Conservation (phyloP, 2,113 vertebrate species). For the Psophia crepitans region DNA sequence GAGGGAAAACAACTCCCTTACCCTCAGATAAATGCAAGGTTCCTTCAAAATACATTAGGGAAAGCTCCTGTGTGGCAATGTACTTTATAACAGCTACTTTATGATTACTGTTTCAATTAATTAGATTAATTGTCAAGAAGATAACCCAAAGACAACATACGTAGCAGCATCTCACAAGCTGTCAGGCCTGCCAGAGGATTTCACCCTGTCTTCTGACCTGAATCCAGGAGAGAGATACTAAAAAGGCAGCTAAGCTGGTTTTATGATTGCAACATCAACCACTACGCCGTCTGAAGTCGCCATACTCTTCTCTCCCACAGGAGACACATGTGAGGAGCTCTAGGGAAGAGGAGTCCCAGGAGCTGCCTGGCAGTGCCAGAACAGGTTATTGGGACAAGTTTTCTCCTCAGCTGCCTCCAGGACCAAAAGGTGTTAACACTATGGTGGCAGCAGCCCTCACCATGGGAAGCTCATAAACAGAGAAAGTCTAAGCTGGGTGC, state of each 20-base stretch:
- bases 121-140: not conserved
- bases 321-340: fast-evolving
- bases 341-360: not conserved
- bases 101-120: not conserved
- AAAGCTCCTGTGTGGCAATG: not conserved
- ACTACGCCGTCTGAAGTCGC: not conserved
- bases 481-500: not conserved
- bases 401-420: not conserved
- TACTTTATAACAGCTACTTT: not conserved
- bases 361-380: not conserved
- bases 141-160: not conserved
- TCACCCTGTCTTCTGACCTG: not conserved
- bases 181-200: not conserved
- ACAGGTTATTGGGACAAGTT: not conserved
- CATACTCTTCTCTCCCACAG: not conserved
- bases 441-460: not conserved
- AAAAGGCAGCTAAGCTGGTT: not conserved
- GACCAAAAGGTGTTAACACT: not conserved
- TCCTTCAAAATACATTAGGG: not conserved
- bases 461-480: not conserved
- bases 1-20: not conserved
- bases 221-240: not conserved
- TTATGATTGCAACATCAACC: not conserved
- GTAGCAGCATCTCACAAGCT: not conserved
- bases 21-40: not conserved